phyloP scores from a whole-genome alignment of 1,140 invertebrate species.

The Periplaneta americana region DNA sequence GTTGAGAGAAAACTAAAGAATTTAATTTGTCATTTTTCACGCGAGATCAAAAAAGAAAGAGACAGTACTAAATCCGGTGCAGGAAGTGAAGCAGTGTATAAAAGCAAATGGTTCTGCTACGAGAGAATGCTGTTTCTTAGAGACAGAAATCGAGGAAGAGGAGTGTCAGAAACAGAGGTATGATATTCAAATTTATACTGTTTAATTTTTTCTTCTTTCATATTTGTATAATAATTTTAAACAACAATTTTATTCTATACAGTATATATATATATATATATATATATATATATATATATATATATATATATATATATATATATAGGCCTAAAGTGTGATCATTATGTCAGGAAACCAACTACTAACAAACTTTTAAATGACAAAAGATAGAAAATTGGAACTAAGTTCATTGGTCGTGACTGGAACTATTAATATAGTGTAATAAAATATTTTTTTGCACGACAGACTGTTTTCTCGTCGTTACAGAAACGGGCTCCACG shows the following conservation, averaged over 20 bases:
- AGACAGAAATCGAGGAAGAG: constrained; percentile 5
- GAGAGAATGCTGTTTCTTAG: constrained; percentile 18
- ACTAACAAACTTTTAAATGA: neutral
- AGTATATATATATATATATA: neutral
- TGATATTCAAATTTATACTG: neutral
- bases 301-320: too few relatives aligned
- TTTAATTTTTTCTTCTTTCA: neutral
- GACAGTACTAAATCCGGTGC: constrained; percentile 21
- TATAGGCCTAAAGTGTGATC: neutral
- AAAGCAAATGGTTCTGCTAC: constrained; percentile 24
- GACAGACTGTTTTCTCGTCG: too few relatives aligned
- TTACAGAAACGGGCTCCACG: too few relatives aligned
- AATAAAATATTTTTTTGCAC: too few relatives aligned
- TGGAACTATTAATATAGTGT: too few relatives aligned
- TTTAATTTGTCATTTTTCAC: constrained; percentile 21
- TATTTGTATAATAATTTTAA: neutral
- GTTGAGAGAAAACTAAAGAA: constrained; percentile 24
- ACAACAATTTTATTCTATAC: neutral
- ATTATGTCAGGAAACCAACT: neutral
- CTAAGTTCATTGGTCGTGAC: neutral
- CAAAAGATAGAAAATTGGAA: neutral
- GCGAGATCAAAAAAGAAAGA: constrained; percentile 24
- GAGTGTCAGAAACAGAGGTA: constrained; percentile 7
- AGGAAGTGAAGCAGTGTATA: constrained; percentile 17
- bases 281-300: neutral